These are phyloP conservation scores for Propithecus deckenii DNA, from an alignment of 2,797 vertebrate species.

Conservation along the genomic window DNA sequence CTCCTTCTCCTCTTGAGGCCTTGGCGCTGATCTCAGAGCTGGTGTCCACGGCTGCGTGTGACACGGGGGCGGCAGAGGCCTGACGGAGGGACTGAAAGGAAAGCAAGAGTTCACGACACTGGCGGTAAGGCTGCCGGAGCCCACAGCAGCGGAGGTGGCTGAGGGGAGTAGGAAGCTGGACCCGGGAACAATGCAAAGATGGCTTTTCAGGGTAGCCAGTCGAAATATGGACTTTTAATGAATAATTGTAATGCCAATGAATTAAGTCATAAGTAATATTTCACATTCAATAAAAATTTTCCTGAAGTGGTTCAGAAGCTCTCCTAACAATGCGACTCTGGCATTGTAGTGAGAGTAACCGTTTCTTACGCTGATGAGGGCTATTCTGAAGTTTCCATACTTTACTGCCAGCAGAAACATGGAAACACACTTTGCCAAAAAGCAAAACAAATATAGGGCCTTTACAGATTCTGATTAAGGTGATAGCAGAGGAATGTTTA, in stretches of 20 bases:
- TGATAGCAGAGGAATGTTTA: background rate
- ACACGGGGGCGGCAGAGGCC: no score
- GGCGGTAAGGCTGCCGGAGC: no score
- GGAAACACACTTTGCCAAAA: background rate
- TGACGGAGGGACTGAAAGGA: background rate
- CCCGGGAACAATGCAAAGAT: no score
- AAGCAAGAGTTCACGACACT: background rate
- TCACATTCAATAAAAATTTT: background rate
- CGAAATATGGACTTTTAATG: background rate
- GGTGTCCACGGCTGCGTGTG: background rate
- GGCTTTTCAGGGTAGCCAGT: no score
- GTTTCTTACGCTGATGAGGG: background rate
- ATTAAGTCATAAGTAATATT: background rate
- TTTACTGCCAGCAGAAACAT: background rate
- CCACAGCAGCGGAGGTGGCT: background rate
- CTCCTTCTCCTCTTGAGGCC: no score
- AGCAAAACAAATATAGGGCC: background rate
- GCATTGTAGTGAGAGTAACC: background rate
- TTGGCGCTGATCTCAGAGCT: no score
- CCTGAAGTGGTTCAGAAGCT: background rate
- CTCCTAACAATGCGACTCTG: background rate
- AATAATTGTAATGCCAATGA: background rate
- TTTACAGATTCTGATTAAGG: background rate
- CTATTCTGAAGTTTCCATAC: background rate
- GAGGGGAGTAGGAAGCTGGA: no score